Evolutionary conservation across 2,888 invertebrate genomes (phyloP).

Genomic region (Lagria hirta): DNA sequence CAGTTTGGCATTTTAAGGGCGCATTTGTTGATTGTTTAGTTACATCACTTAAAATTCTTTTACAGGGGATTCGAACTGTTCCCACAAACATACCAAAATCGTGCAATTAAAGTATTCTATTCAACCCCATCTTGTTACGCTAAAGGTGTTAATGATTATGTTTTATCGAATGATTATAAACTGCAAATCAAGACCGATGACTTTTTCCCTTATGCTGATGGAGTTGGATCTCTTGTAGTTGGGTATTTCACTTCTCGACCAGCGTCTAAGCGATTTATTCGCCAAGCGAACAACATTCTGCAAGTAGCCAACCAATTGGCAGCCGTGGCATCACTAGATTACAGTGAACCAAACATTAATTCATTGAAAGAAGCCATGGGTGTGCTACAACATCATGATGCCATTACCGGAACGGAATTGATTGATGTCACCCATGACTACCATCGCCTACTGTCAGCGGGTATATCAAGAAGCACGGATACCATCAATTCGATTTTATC

Average conservation of each 20-base stretch:
- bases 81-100: constrained; percentile 6
- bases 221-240: constrained; percentile 84
- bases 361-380: constrained; percentile 72
- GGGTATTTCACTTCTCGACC: constrained; percentile 85
- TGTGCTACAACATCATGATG: constrained; percentile 92
- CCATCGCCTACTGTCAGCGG: constrained; percentile 22
- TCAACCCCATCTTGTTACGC: constrained; percentile 81
- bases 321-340: neutral
- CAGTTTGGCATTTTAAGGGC: too few species aligned
- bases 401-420: constrained; percentile 84
- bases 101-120: constrained; percentile 68
- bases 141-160: constrained; percentile 61
- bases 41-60: neutral
- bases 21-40: too few species aligned
- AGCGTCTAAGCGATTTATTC: constrained; percentile 72
- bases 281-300: constrained; percentile 70
- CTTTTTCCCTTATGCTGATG: constrained; percentile 87
- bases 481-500: constrained; percentile 7
- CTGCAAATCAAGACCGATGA: constrained; percentile 74
- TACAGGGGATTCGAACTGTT: constrained; percentile 16
- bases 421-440: constrained; percentile 89
- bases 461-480: neutral
- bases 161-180: constrained; percentile 5
- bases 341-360: constrained; percentile 5
- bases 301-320: constrained; percentile 42